Base-by-base conservation (phyloP, 53 echinoderm and acorn worm species). In the Temnopleurus reevesii region DNA sequence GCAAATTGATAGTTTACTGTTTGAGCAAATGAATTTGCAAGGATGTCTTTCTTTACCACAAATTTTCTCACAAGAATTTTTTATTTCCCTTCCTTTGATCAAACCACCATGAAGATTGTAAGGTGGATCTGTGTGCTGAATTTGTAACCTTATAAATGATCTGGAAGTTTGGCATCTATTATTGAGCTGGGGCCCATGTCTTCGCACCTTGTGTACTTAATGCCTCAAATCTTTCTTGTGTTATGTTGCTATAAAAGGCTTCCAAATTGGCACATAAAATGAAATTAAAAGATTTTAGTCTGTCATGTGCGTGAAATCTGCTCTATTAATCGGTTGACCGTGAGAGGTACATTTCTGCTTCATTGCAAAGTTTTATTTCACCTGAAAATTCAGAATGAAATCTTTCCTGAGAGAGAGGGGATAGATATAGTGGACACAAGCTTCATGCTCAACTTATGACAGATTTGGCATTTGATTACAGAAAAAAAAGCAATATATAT, bases 181-280 rank as follows among this genome's bases (percentile, higher is more conserved):
- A 21, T 71, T 15, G 15, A 12, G 10, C 49, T 12, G 36, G 43
- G 19, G 36, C 38, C 23, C n/a, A 4, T 71, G n/a, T n/a, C 41
- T 38, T n/a, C 36, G 18, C 71, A 71, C 71, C 71, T 71, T 71
- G 41, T 71, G n/a, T 71, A 71, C 21, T 71, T 71, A 43, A 27
- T 36, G 41, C 41, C 26, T 38, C 21, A n/a, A n/a, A 41, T 19
- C 5, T 21, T 12, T 12, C 23, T 36, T 8, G 30, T 30, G 29
- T 18, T 66, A n/a, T 13, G 8, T 41, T 33, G n/a, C 24, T 58
- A 58, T 25, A 5, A 8, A 8, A 35, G 18, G 19, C 21, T 19
- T 6, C 36, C 15, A 63, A 13, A 63, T 30, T 33, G 12, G 12
- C 33, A 4, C 33, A 4, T 63, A 13, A n/a, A 8, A 71, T 71